Conservation (phyloP, 2,113 vertebrate species). For the Pollachius pollachius region DNA sequence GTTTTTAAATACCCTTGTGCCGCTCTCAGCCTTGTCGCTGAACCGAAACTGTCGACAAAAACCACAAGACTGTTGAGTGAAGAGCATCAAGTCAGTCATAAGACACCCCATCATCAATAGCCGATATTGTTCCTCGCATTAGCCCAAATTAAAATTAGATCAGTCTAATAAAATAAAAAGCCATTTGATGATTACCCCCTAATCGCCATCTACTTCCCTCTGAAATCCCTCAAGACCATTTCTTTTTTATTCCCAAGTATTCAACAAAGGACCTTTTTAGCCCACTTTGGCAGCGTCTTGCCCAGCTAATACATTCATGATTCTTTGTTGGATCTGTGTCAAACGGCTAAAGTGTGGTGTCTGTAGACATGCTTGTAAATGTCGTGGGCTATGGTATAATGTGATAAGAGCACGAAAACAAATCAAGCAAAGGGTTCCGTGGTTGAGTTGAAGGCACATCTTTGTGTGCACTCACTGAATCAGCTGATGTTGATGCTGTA, state of each 20-base stretch:
- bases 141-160: conserved; percentile 72
- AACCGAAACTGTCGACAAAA: conserved; percentile 58
- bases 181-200: conserved; percentile 59
- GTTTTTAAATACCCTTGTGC: conserved; percentile 48
- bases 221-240: conserved; percentile 38
- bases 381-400: conserved; percentile 36
- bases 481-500: conserved; percentile 55
- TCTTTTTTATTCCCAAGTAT: conserved; percentile 37
- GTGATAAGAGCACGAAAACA: conserved; percentile 49
- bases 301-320: conserved; percentile 35
- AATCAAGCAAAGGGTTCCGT: conserved; percentile 53
- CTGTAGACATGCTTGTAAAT: conserved; percentile 29
- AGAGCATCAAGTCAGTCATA: conserved; percentile 71
- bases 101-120: conserved; percentile 67
- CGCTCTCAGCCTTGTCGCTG: conserved; percentile 32
- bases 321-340: conserved; percentile 39
- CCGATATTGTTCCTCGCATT: conserved; percentile 68
- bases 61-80: conserved; percentile 66
- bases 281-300: conserved; percentile 22
- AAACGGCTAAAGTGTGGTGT: conserved; percentile 40
- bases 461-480: conserved; percentile 45
- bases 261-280: conserved; percentile 33
- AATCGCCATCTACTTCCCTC: conserved; percentile 24
- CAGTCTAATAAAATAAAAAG: conserved; percentile 56
- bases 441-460: conserved; percentile 45